phyloP scores from a whole-genome alignment of 2,797 vertebrate species.

The Gambelia wislizenii region DNA sequence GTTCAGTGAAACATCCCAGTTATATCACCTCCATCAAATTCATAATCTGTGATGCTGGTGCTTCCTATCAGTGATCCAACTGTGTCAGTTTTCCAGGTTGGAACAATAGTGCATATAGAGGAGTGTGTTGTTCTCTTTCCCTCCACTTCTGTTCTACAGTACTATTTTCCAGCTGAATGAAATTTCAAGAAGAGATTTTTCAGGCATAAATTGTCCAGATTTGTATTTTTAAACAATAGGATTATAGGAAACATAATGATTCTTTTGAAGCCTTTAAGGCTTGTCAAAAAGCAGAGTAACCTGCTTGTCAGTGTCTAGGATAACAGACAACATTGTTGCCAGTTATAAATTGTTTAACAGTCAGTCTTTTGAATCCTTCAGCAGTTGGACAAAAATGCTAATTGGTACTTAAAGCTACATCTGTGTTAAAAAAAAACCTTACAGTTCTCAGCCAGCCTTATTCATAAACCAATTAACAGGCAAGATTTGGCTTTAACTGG shows the following conservation, averaged over 20 bases:
- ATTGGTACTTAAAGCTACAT: slow-evolving; percentile 44
- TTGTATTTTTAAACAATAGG: background rate
- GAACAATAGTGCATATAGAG: fast-evolving
- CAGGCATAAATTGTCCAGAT: background rate
- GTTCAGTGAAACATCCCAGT: background rate
- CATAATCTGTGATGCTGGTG: background rate
- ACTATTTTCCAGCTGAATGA: background rate
- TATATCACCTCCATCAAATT: background rate
- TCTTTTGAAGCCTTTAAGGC: slow-evolving; percentile 58
- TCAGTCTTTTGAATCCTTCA: slow-evolving; percentile 39
- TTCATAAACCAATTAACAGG: background rate
- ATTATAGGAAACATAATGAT: background rate
- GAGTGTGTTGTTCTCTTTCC: slow-evolving; percentile 19
- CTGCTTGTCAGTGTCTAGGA: slow-evolving; percentile 38
- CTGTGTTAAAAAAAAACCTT: slow-evolving; percentile 48
- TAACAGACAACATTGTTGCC: slow-evolving; percentile 50
- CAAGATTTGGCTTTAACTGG: background rate
- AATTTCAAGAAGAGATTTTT: background rate
- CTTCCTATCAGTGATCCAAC: background rate
- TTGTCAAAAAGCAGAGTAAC: slow-evolving; percentile 51
- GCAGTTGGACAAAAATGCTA: slow-evolving; percentile 35
- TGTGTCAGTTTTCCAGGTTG: background rate
- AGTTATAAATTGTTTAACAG: slow-evolving; percentile 33
- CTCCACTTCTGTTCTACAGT: too few species aligned
- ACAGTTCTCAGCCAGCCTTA: background rate